These are phyloP conservation scores for Drosophila anomelani DNA, from an alignment of 2,888 invertebrate genomes.

Conservation along the genomic window DNA sequence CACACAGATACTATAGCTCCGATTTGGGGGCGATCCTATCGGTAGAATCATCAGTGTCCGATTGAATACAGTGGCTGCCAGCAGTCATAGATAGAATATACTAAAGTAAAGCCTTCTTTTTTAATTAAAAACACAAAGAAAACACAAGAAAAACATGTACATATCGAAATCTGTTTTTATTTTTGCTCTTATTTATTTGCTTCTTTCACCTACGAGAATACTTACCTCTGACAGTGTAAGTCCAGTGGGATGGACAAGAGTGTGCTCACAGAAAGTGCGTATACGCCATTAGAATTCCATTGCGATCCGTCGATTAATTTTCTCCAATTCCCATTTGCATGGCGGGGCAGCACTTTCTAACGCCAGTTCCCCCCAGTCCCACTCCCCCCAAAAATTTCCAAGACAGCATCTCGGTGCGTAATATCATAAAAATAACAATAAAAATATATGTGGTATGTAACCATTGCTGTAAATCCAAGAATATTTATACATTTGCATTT, in stretches of 20 bases:
- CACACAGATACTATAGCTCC: neutral
- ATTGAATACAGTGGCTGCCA: neutral
- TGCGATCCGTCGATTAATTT: conserved; percentile 30
- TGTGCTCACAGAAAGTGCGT: conserved; percentile 41
- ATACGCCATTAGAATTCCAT: conserved; percentile 53
- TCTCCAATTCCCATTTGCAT: conserved; percentile 42
- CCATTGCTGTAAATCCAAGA: conserved; percentile 42
- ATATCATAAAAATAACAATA: neutral
- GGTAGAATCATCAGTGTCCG: neutral
- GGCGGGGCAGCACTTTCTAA: conserved; percentile 36
- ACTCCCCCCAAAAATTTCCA: conserved; percentile 1
- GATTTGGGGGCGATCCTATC: neutral
- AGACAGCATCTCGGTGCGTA: conserved; percentile 18
- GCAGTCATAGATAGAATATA: neutral
- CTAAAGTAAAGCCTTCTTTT: too few species aligned
- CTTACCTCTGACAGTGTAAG: neutral
- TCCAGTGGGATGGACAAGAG: neutral
- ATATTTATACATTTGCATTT: conserved; percentile 32
- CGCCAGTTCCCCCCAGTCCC: neutral
- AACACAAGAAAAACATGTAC: too few species aligned
- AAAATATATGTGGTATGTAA: neutral
- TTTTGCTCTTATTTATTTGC: neutral
- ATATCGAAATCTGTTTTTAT: too few species aligned
- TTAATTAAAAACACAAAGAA: too few species aligned
- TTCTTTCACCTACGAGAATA: neutral